Evolutionary conservation across 2,888 invertebrate species (phyloP).

Genomic region (Danaus chrysippus): DNA sequence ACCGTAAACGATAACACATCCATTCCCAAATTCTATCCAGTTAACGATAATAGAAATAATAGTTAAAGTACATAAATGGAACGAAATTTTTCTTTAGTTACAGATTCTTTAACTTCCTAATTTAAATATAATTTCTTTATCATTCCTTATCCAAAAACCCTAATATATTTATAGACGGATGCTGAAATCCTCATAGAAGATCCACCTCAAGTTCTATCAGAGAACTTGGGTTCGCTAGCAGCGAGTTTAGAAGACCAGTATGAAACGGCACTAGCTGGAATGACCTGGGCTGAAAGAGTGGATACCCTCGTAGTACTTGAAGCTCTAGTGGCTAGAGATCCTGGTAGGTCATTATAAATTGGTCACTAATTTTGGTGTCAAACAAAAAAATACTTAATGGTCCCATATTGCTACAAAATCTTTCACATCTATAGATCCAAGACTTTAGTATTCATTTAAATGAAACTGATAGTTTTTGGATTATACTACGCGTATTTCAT

Average conservation of each 20-base stretch:
- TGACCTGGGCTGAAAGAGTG: conserved; percentile 92
- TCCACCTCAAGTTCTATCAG: conserved; percentile 40
- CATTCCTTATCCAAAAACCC: no score
- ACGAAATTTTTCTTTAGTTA: no score
- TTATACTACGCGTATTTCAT: no score
- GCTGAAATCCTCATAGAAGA: conserved; percentile 80
- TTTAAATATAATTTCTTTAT: conserved; percentile 1
- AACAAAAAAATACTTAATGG: background rate
- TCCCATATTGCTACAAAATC: background rate
- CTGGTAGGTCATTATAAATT: conserved; percentile 76
- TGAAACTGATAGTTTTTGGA: no score
- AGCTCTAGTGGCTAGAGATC: conserved; percentile 90
- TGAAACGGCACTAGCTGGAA: conserved; percentile 84
- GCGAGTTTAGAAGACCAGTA: conserved; percentile 82
- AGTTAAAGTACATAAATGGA: no score
- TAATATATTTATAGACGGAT: conserved; percentile 69
- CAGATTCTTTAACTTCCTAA: background rate
- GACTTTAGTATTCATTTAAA: no score
- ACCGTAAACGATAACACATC: no score
- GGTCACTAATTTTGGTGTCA: background rate
- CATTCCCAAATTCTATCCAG: no score
- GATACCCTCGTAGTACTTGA: conserved; percentile 88
- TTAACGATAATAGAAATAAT: no score
- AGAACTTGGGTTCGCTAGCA: conserved; percentile 44
- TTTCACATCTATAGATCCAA: no score